Conservation (phyloP, 2,113 vertebrate species). For the Apodemus speciosus region DNA sequence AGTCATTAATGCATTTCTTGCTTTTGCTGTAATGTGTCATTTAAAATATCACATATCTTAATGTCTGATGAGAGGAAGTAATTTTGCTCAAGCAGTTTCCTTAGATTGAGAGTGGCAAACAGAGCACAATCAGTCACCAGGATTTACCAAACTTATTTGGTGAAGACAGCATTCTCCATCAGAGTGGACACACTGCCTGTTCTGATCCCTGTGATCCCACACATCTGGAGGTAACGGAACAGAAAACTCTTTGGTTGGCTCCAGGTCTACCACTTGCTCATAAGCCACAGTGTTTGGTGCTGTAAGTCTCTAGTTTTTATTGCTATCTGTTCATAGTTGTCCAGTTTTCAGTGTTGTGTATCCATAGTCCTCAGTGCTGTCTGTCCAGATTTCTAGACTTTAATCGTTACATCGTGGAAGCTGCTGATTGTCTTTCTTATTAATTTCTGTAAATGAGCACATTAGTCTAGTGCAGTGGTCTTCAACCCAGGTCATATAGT, state of each 20-base stretch:
- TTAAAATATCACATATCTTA: slow-evolving; percentile 39
- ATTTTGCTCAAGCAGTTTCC: not conserved
- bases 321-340: too few relatives aligned
- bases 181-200: not conserved
- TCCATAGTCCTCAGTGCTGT: fast-evolving
- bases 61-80: not conserved
- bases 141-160: not conserved
- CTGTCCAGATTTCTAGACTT: not conserved
- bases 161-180: not conserved
- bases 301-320: not conserved
- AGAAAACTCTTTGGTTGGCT: not conserved
- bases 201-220: not conserved
- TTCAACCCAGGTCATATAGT: not conserved
- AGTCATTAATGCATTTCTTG: slow-evolving; percentile 4
- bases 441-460: not conserved
- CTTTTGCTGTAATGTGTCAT: slow-evolving; percentile 17
- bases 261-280: not conserved
- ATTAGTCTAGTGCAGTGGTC: not conserved
- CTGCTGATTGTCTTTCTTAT: not conserved
- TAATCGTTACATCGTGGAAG: not conserved
- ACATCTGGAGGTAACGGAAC: not conserved
- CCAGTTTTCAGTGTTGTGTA: not conserved
- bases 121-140: not conserved
- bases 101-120: not conserved
- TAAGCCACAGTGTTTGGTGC: fast-evolving